Conservation (phyloP, 1,140 invertebrate genomes). For the Zeugodacus cucurbitae region DNA sequence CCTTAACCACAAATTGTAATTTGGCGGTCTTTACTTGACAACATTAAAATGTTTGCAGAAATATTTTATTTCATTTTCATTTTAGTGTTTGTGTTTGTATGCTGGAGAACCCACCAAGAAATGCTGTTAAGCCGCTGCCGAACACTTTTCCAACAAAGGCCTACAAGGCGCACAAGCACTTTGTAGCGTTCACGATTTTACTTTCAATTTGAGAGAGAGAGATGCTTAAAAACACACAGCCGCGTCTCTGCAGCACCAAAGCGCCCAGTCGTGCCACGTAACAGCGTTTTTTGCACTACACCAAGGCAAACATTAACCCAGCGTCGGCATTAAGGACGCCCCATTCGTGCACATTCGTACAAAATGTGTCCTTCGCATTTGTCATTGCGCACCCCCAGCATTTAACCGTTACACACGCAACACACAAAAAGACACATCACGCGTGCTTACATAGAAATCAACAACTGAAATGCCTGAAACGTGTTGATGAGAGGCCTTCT, state of each 20-base stretch:
- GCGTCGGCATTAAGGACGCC: not conserved
- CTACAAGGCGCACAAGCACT: not conserved
- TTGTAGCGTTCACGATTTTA: not conserved
- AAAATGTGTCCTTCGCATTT: slow-evolving; percentile 1
- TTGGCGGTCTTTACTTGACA: not conserved
- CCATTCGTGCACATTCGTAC: not conserved
- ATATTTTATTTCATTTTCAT: not conserved
- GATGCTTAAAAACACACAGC: not conserved
- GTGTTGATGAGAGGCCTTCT: not conserved
- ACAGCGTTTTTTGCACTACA: not conserved
- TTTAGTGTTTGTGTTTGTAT: not conserved
- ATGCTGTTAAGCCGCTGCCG: not conserved
- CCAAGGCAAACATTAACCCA: not conserved
- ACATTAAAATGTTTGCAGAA: not conserved
- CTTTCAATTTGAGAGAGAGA: not conserved
- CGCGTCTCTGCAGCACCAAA: not conserved
- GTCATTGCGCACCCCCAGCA: slow-evolving; percentile 4
- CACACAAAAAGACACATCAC: not conserved
- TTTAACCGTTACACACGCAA: not conserved
- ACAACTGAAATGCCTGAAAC: not conserved
- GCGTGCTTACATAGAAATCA: not conserved
- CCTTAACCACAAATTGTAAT: slow-evolving; percentile 5
- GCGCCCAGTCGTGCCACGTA: too few relatives aligned
- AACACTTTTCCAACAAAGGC: not conserved
- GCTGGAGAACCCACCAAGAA: not conserved